Percentiles rank a stretch among this genome's conserved stretches.
Evolutionary conservation across 2,888 invertebrate species (phyloP).

Genomic region (Xestobium rufovillosum): DNA sequence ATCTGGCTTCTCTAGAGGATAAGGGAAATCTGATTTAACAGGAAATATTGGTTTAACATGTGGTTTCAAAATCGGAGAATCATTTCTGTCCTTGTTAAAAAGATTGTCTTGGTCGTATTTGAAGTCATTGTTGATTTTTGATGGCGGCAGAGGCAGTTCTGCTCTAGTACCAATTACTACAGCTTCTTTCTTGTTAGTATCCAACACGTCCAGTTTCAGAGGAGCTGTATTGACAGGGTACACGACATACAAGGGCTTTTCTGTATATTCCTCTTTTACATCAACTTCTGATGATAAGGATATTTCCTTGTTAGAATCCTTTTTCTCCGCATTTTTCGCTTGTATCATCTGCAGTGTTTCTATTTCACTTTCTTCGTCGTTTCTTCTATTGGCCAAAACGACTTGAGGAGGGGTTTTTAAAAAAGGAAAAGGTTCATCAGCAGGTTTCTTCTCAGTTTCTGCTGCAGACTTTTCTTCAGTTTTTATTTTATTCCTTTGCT

Average conservation of each 20-base stretch:
- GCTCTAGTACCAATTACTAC: slow-evolving; percentile 52
- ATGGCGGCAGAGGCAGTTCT: slow-evolving; percentile 42
- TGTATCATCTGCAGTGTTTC: slow-evolving; percentile 66
- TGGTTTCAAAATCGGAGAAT: slow-evolving; percentile 42
- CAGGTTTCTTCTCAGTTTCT: slow-evolving; percentile 27
- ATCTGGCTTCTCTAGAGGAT: slow-evolving; percentile 55
- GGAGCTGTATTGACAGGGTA: slow-evolving; percentile 52
- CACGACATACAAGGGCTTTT: slow-evolving; percentile 46
- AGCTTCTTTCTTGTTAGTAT: slow-evolving; percentile 43
- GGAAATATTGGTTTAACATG: slow-evolving; percentile 37
- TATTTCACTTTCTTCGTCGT: slow-evolving; percentile 47
- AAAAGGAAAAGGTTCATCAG: slow-evolving; percentile 32
- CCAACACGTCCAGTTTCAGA: slow-evolving; percentile 44
- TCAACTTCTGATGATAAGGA: slow-evolving; percentile 2
- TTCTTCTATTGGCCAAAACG: slow-evolving; percentile 42
- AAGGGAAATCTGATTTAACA: slow-evolving; percentile 55
- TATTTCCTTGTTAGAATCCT: slow-evolving; percentile 34
- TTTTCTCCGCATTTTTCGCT: slow-evolving; percentile 43
- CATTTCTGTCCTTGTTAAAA: slow-evolving; percentile 39
- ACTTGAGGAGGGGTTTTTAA: slow-evolving; percentile 42
- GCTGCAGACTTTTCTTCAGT: slow-evolving; percentile 19
- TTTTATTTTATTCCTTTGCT: slow-evolving; percentile 19
- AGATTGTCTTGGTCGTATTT: slow-evolving; percentile 44
- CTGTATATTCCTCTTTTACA: slow-evolving; percentile 31
- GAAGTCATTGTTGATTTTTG: slow-evolving; percentile 34